phyloP scores from a whole-genome alignment of 2,888 invertebrate species.

The Lasius fuliginosus region DNA sequence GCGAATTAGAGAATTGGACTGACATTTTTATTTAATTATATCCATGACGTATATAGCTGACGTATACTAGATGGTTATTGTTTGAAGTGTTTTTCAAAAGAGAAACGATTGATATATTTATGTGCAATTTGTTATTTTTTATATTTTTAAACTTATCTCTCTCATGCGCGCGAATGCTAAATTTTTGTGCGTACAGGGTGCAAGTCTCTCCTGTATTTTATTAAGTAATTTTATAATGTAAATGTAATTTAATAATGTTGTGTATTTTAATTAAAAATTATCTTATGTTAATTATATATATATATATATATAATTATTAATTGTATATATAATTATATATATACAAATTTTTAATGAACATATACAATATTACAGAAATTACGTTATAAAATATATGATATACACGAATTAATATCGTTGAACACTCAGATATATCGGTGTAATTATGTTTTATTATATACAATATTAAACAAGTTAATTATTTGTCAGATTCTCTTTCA shows the following conservation, averaged over 20 bases:
- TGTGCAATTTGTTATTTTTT: not conserved
- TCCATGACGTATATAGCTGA: not conserved
- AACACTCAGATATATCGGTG: not conserved
- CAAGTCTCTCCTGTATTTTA: not conserved
- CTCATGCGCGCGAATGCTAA: not conserved
- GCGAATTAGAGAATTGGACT: not conserved
- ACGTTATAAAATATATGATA: slow-evolving; percentile 13
- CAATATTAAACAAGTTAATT: not conserved
- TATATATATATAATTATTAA: too few species aligned
- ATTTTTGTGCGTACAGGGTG: not conserved
- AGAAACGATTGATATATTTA: slow-evolving; percentile 6
- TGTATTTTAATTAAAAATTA: not conserved
- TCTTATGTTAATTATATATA: not conserved
- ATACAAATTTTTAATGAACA: slow-evolving; percentile 9
- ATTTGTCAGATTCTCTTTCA: not conserved
- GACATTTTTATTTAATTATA: slow-evolving; percentile 20
- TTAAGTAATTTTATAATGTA: not conserved
- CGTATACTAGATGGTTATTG: not conserved
- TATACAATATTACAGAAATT: slow-evolving; percentile 2
- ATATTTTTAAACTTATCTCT: not conserved
- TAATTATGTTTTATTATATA: slow-evolving; percentile 9
- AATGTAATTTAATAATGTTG: not conserved
- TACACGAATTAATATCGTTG: not conserved
- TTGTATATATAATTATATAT: not conserved
- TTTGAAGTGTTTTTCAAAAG: not conserved